Conservation (phyloP, 2,888 invertebrate species). For the Chirona hameri region DNA sequence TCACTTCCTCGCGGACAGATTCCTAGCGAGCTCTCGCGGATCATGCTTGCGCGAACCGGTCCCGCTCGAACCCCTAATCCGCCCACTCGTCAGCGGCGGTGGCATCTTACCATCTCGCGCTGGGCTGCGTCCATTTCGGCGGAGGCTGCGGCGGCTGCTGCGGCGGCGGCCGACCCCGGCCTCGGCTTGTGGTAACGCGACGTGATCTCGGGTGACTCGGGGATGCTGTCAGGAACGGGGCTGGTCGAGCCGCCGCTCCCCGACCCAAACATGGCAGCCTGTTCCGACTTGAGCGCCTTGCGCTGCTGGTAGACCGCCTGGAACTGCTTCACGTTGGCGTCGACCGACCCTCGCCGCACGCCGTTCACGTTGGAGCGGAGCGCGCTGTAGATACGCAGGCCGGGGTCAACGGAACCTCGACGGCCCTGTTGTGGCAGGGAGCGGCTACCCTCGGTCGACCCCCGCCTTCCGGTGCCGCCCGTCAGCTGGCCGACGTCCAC, state of each 20-base stretch:
- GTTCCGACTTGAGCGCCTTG: constrained; percentile 11
- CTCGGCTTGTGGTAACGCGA: not conserved
- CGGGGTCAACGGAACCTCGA: not conserved
- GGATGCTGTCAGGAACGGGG: not conserved
- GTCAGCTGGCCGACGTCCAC: constrained; percentile 23
- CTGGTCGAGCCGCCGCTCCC: not conserved
- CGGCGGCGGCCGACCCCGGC: not conserved
- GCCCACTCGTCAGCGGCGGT: no score
- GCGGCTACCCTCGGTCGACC: constrained; percentile 6
- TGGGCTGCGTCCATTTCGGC: no score
- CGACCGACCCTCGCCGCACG: not conserved
- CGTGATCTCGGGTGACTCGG: constrained; percentile 5
- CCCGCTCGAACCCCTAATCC: no score
- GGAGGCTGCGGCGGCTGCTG: not conserved
- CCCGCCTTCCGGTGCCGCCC: not conserved
- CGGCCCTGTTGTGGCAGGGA: constrained; percentile 13
- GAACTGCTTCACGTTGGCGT: constrained; percentile 27
- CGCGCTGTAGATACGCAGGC: constrained; percentile 26
- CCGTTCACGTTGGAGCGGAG: constrained; percentile 25
- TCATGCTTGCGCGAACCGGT: no score
- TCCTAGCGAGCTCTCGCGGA: no score
- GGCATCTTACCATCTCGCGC: not conserved
- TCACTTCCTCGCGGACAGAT: no score
- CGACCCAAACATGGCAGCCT: not conserved
- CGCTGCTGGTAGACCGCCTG: constrained; percentile 7